A percentile compares a stretch with the other conserved stretches of the same genome.
Evolutionary conservation across 92 coral and sea anemone genomes (phyloP).

Genomic region (Plumapathes pennacea): DNA sequence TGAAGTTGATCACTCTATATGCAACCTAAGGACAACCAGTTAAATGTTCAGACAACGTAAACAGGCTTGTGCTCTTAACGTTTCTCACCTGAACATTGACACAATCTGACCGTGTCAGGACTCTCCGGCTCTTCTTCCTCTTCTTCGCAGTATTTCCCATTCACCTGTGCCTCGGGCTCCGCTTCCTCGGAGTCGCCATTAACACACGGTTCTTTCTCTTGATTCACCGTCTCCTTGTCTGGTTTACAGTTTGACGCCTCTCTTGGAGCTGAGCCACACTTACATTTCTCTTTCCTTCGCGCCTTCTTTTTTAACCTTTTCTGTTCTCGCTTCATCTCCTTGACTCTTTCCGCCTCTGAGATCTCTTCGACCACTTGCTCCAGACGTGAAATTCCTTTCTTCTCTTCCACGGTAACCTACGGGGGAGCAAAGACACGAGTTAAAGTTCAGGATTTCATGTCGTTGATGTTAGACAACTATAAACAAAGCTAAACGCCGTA

Average conservation of each 20-base stretch:
- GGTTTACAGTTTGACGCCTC: slow-evolving; percentile 33
- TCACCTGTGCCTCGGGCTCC: slow-evolving; percentile 46
- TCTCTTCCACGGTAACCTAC: slow-evolving; percentile 92
- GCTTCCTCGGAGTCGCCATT: slow-evolving; percentile 61
- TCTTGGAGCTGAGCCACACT: slow-evolving; percentile 37
- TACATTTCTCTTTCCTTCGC: slow-evolving; percentile 83
- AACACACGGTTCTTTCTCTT: slow-evolving; percentile 39
- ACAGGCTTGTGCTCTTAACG: too few relatives aligned
- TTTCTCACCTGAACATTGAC: slow-evolving; percentile 61
- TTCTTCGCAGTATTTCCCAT: slow-evolving; percentile 70
- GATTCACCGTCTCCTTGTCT: slow-evolving; percentile 24
- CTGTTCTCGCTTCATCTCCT: slow-evolving; percentile 86
- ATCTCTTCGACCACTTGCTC: slow-evolving; percentile 98
- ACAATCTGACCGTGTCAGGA: slow-evolving; percentile 60
- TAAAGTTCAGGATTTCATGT: too few relatives aligned
- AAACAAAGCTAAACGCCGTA: too few relatives aligned
- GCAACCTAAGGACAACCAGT: too few relatives aligned
- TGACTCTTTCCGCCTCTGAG: slow-evolving; percentile 87
- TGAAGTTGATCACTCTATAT: too few relatives aligned
- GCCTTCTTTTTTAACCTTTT: slow-evolving; percentile 93
- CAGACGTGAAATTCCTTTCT: slow-evolving; percentile 90
- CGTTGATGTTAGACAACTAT: too few relatives aligned
- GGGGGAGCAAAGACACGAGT: neutral
- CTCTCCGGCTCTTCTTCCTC: slow-evolving; percentile 79
- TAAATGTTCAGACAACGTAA: too few relatives aligned